Evolutionary conservation across 2,888 invertebrate species (phyloP).

Genomic region (Amiota communis): DNA sequence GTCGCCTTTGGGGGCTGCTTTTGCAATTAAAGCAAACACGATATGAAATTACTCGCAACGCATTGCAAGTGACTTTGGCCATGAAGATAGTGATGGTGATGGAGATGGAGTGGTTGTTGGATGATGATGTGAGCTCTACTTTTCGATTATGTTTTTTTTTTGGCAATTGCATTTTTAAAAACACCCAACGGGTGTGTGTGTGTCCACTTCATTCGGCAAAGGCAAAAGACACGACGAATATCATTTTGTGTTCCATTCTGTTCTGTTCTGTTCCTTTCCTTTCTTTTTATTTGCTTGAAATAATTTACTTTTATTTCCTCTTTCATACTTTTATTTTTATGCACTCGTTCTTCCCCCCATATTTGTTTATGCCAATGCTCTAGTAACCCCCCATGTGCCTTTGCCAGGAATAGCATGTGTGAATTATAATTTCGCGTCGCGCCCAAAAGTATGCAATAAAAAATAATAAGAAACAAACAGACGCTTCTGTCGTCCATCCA

Average conservation of each 20-base stretch:
- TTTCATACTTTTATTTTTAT: conserved; percentile 13
- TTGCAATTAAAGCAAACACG: conserved; percentile 67
- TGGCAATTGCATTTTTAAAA: conserved; percentile 68
- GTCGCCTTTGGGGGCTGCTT: conserved; percentile 40
- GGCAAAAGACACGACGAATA: neutral
- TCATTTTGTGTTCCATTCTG: conserved; percentile 5
- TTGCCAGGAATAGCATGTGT: conserved; percentile 57
- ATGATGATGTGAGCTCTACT: conserved; percentile 2
- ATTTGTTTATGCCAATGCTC: neutral
- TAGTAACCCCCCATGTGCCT: conserved; percentile 31
- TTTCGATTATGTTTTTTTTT: conserved; percentile 54
- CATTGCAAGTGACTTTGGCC: too few relatives aligned
- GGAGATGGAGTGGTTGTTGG: neutral
- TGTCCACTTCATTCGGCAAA: too few relatives aligned
- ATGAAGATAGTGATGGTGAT: neutral
- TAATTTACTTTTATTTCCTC: conserved; percentile 13
- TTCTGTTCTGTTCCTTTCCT: neutral
- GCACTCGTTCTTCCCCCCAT: neutral
- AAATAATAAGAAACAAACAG: conserved; percentile 39
- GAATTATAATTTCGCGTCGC: conserved; percentile 68
- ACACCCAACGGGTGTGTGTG: conserved; percentile 37
- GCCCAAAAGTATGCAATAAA: conserved; percentile 58
- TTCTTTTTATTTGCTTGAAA: conserved; percentile 17
- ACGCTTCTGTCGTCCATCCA: neutral
- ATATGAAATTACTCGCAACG: conserved; percentile 32